Evolutionary conservation across 2,888 invertebrate genomes (phyloP).

Genomic region (Cephus rjabovi): DNA sequence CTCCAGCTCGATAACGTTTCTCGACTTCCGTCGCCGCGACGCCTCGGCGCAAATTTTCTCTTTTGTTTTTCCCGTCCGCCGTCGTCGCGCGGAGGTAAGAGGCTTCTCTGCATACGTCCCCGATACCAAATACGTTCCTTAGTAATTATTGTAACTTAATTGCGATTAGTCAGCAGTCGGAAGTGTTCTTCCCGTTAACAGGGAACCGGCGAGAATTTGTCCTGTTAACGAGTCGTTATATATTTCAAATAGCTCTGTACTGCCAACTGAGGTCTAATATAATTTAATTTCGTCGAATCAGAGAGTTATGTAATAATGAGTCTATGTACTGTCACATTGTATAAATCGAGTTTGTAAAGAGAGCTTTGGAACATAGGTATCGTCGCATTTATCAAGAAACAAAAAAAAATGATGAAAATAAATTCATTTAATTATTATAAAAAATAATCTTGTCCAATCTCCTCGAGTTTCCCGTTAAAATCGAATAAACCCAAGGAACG

Average conservation of each 20-base stretch:
- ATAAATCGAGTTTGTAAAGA: neutral
- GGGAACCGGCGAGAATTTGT: neutral
- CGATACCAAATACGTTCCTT: slow-evolving; percentile 8
- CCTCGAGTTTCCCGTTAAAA: neutral
- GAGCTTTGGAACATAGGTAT: slow-evolving; percentile 1
- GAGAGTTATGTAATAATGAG: neutral
- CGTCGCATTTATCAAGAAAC: neutral
- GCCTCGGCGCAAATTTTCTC: neutral
- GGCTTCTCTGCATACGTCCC: neutral
- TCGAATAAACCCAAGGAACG: neutral
- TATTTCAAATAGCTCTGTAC: slow-evolving; percentile 14
- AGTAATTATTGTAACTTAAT: slow-evolving; percentile 6
- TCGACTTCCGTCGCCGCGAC: neutral
- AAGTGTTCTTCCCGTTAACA: neutral
- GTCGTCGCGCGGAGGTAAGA: neutral
- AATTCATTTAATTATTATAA: slow-evolving; percentile 8
- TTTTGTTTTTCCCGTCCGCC: neutral
- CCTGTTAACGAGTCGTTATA: slow-evolving; percentile 1
- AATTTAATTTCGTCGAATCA: neutral
- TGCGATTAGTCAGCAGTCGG: slow-evolving; percentile 14
- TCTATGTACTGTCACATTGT: neutral
- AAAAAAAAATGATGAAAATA: neutral
- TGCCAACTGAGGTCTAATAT: slow-evolving; percentile 7
- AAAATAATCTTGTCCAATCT: neutral
- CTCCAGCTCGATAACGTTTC: neutral